These are phyloP conservation scores for Strigamia transsilvanica DNA, from an alignment of 2,888 invertebrate genomes.

Conservation along the genomic window DNA sequence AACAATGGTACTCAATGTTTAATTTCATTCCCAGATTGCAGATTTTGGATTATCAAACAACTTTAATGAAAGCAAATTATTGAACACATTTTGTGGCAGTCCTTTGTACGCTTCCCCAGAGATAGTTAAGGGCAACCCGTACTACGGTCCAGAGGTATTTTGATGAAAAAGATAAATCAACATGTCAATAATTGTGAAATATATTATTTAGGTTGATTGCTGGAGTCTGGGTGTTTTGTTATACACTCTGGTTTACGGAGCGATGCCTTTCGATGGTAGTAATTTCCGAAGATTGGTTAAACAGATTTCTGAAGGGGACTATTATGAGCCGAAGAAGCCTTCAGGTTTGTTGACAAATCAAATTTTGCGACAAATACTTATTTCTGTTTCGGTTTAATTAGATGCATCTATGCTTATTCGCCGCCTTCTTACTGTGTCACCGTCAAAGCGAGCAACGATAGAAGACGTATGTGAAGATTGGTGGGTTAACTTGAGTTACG, in stretches of 20 bases:
- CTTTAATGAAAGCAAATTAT: slow-evolving; percentile 83
- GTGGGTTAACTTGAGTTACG: slow-evolving; percentile 93
- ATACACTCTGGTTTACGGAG: slow-evolving; percentile 97
- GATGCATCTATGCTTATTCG: slow-evolving; percentile 93
- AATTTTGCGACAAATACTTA: no score
- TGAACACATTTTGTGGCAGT: slow-evolving; percentile 95
- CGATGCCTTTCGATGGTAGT: slow-evolving; percentile 98
- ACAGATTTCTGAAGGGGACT: slow-evolving; percentile 97
- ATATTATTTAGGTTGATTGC: slow-evolving; percentile 66
- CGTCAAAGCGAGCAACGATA: slow-evolving; percentile 87
- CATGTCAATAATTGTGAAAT: no score
- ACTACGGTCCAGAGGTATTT: slow-evolving; percentile 91
- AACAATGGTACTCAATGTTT: no score
- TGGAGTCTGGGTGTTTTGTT: slow-evolving; percentile 95
- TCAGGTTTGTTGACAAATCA: slow-evolving; percentile 73
- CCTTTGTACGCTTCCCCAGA: slow-evolving; percentile 97
- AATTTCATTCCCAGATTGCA: slow-evolving; percentile 77
- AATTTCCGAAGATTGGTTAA: slow-evolving; percentile 96
- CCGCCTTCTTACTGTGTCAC: slow-evolving; percentile 93
- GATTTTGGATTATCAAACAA: slow-evolving; percentile 99
- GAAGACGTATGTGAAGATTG: slow-evolving; percentile 94
- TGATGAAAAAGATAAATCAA: not conserved
- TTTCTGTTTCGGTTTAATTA: slow-evolving; percentile 61
- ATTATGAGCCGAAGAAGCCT: slow-evolving; percentile 93
- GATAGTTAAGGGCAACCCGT: slow-evolving; percentile 95